Evolutionary conservation across 2,888 invertebrate species (phyloP).

Genomic region (Protophormia terraenovae): DNA sequence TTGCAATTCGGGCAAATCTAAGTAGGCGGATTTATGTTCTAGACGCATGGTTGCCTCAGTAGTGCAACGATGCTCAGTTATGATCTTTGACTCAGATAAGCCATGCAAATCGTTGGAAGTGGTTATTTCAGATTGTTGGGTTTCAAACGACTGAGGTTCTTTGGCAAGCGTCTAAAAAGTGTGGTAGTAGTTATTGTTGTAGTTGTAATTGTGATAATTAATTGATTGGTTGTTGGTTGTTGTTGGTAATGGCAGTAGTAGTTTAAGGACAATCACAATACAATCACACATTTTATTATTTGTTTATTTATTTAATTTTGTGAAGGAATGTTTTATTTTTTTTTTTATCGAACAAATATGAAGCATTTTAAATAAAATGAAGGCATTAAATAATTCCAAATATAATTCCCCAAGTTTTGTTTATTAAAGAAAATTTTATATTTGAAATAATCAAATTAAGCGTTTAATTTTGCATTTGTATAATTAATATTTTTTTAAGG

Average conservation of each 20-base stretch:
- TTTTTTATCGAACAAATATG: not conserved
- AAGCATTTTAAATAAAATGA: conserved; percentile 12
- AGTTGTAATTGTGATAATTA: conserved; percentile 3
- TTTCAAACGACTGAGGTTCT: conserved; percentile 78
- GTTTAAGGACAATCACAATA: conserved; percentile 61
- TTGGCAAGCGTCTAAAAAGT: conserved; percentile 73
- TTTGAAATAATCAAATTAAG: conserved; percentile 41
- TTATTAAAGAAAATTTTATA: not conserved
- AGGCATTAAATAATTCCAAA: conserved; percentile 2
- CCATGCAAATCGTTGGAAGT: conserved; percentile 78
- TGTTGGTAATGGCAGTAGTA: conserved; percentile 10
- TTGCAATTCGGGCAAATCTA: conserved; percentile 77
- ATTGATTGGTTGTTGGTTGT: conserved; percentile 22
- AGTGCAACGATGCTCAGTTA: conserved; percentile 81
- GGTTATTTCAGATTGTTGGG: conserved; percentile 75
- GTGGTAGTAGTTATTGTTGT: conserved; percentile 14
- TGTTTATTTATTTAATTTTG: conserved; percentile 34
- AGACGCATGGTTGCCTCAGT: conserved; percentile 82
- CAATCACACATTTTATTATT: conserved; percentile 59
- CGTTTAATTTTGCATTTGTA: conserved; percentile 59
- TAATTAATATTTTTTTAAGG: not conserved
- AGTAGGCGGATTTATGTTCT: conserved; percentile 80
- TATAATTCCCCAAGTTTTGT: not conserved
- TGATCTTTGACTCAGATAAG: conserved; percentile 80
- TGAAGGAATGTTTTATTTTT: conserved; percentile 3